Conservation (phyloP, 2,113 vertebrate species). For the Hippocampus abdominalis region DNA sequence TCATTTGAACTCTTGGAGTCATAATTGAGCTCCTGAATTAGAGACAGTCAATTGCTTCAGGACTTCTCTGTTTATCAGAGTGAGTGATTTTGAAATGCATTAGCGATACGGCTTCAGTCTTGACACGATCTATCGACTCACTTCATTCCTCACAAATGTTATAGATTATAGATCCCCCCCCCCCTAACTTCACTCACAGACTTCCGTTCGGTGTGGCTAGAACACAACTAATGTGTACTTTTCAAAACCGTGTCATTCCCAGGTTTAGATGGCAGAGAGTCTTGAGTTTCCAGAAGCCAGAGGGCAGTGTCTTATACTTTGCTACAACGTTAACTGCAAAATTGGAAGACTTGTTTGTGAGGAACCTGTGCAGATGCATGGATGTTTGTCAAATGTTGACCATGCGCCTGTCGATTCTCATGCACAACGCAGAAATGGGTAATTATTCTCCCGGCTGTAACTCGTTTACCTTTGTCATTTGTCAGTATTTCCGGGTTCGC, state of each 20-base stretch:
- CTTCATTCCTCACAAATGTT: too few relatives aligned
- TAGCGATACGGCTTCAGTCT: neutral
- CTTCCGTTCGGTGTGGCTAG: neutral
- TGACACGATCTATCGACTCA: neutral
- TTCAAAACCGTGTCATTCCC: constrained; percentile 26
- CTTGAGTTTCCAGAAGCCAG: constrained; percentile 38
- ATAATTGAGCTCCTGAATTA: constrained; percentile 39
- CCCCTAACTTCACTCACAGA: too few relatives aligned
- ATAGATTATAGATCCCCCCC: neutral
- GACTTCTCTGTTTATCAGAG: constrained; percentile 51
- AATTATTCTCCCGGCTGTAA: neutral
- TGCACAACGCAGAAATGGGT: neutral
- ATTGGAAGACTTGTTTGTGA: neutral
- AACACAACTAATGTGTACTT: neutral
- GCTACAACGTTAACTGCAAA: neutral
- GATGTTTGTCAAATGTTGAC: constrained; percentile 16
- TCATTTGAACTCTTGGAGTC: constrained; percentile 3
- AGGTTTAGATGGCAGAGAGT: constrained; percentile 33
- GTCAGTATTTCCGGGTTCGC: neutral
- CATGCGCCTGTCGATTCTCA: neutral
- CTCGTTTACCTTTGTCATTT: neutral
- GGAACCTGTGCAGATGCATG: constrained; percentile 32
- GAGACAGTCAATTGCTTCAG: constrained; percentile 45
- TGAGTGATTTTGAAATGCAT: constrained; percentile 21
- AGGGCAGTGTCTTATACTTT: constrained; percentile 49